These are phyloP conservation scores for Yponomeuta evonymella DNA, from an alignment of 2,888 invertebrate genomes.

Conservation along the genomic window DNA sequence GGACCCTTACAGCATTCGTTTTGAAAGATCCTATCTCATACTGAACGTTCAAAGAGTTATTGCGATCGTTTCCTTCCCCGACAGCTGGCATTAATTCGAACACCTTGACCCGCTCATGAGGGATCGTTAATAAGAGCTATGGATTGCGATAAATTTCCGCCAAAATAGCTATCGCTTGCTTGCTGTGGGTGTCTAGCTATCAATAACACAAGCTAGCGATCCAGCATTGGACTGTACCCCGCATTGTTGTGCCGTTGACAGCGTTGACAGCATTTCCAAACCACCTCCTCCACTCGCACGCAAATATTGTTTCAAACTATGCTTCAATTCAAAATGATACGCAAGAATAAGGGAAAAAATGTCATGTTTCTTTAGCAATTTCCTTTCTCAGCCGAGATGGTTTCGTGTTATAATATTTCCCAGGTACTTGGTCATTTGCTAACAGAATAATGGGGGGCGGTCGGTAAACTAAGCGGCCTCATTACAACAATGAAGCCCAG, in stretches of 20 bases:
- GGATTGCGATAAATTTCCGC: constrained; percentile 48
- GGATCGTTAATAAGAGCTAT: constrained; percentile 44
- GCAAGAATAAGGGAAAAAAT: neutral
- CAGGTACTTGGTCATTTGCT: neutral
- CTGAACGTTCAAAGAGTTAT: neutral
- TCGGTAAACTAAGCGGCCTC: constrained; percentile 19
- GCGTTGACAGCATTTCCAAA: neutral
- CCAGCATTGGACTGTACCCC: constrained; percentile 23
- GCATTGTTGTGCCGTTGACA: neutral
- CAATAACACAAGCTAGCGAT: constrained; percentile 27
- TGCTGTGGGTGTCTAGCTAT: constrained; percentile 32
- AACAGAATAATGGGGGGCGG: constrained; percentile 9
- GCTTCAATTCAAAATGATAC: neutral
- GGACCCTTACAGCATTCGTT: neutral
- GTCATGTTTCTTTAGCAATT: neutral
- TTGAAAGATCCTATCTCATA: neutral
- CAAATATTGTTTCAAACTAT: no score
- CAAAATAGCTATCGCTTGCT: constrained; percentile 10
- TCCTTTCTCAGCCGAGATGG: neutral
- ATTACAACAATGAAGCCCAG: constrained; percentile 23
- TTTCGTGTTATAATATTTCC: constrained; percentile 2
- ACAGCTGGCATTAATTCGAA: constrained; percentile 13
- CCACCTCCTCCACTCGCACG: neutral
- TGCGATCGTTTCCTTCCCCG: constrained; percentile 6
- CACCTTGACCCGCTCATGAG: constrained; percentile 19